Conservation (phyloP, 2,888 invertebrate genomes). For the Prosapia bicincta region DNA sequence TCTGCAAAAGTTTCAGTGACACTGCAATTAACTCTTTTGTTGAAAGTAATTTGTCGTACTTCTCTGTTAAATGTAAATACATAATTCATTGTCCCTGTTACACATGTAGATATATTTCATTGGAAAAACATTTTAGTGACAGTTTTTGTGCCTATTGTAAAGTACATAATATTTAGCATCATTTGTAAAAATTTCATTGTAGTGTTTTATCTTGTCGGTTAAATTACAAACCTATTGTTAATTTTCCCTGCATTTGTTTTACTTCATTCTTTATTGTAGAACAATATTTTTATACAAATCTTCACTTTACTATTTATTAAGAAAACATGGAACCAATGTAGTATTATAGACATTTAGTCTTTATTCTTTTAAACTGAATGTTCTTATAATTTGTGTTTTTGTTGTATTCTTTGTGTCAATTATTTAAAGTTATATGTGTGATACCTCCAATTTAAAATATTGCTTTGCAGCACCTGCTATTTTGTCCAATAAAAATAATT, state of each 20-base stretch:
- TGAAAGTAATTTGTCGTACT: too few relatives aligned
- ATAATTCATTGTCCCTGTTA: not conserved
- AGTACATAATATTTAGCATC: not conserved
- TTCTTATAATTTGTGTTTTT: not conserved
- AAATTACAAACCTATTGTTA: not conserved
- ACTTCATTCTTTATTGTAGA: not conserved
- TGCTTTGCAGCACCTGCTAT: not conserved
- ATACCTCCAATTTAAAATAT: not conserved
- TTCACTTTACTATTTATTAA: not conserved
- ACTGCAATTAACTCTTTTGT: not conserved
- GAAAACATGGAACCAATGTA: not conserved
- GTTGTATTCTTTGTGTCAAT: not conserved
- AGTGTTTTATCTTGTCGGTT: not conserved
- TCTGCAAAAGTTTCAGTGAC: not conserved
- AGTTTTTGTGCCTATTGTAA: not conserved
- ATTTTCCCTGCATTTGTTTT: not conserved
- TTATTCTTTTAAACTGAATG: not conserved
- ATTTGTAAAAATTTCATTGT: not conserved
- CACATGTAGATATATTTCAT: not conserved
- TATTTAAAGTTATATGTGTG: not conserved
- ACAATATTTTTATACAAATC: slow-evolving; percentile 1
- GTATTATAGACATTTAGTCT: not conserved
- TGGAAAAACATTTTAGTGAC: too few relatives aligned
- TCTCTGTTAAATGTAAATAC: too few relatives aligned
- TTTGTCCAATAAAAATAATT: not conserved